Evolutionary conservation across 2,888 invertebrate genomes (phyloP).

Genomic region (Sylvicola cinctus): DNA sequence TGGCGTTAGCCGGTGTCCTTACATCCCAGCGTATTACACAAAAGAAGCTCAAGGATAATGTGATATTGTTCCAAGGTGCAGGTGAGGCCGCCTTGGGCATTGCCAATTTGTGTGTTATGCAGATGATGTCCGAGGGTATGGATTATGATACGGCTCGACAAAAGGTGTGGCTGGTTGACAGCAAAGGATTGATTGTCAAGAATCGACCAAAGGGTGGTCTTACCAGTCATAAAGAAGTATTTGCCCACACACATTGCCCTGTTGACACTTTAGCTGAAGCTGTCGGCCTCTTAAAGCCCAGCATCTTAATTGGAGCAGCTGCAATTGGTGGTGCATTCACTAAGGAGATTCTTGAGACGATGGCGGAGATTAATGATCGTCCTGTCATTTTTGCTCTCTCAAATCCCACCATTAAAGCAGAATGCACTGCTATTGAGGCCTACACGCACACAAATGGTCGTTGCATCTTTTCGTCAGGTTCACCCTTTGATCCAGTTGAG

Average conservation of each 20-base stretch:
- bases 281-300: conserved; percentile 61
- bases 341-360: conserved; percentile 58
- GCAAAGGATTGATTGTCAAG: conserved; percentile 81
- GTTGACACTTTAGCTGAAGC: conserved; percentile 63
- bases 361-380: conserved; percentile 62
- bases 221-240: conserved; percentile 58
- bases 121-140: conserved; percentile 75
- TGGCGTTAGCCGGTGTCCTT: conserved; percentile 84
- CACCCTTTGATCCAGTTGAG: conserved; percentile 78
- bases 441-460: conserved; percentile 73
- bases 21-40: conserved; percentile 71
- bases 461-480: conserved; percentile 89
- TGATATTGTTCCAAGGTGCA: conserved; percentile 86
- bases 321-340: conserved; percentile 92
- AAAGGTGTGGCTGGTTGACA: conserved; percentile 91
- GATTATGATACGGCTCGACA: conserved; percentile 50
- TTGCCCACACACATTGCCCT: conserved; percentile 58
- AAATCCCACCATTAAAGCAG: too few relatives aligned
- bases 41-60: conserved; percentile 62
- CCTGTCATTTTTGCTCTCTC: too few relatives aligned
- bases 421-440: conserved; percentile 98
- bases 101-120: conserved; percentile 76
- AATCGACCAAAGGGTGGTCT: conserved; percentile 65
- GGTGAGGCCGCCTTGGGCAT: conserved; percentile 93
- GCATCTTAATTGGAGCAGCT: conserved; percentile 84